Percentiles rank a stretch among this genome's conserved stretches.
phyloP scores from a whole-genome alignment of 2,113 vertebrate genomes.

The Sylvietta virens region DNA sequence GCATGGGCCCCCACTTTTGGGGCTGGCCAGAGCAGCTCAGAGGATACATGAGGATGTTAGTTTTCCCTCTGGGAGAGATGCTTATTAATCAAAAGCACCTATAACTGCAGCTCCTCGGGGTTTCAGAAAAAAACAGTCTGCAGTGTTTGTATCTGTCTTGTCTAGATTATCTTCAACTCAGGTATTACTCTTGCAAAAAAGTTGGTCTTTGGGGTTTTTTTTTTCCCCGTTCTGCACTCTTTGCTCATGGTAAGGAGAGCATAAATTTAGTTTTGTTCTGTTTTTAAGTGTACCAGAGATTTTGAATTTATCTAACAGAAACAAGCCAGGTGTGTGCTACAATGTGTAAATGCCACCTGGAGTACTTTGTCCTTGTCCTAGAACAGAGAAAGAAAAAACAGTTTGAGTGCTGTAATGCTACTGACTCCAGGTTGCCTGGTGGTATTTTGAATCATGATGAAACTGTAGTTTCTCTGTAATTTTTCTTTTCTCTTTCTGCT shows the following conservation, averaged over 20 bases:
- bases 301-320: neutral
- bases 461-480: neutral
- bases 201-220: accelerated
- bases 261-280: neutral
- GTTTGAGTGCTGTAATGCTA: neutral
- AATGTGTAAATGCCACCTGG: neutral
- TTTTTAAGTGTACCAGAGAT: neutral
- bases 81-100: neutral
- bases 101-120: neutral
- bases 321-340: neutral
- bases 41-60: neutral
- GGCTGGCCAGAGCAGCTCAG: neutral
- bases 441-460: neutral
- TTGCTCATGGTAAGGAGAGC: neutral
- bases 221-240: neutral
- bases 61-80: neutral
- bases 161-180: neutral
- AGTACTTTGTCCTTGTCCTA: neutral
- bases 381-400: neutral
- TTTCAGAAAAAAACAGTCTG: neutral
- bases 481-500: neutral
- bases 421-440: neutral
- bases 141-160: neutral
- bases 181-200: neutral
- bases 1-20: neutral